Percentiles rank a stretch among this genome's conserved stretches.
Evolutionary conservation across 1,140 invertebrate species (phyloP).

Genomic region (Drosophila hydei): DNA sequence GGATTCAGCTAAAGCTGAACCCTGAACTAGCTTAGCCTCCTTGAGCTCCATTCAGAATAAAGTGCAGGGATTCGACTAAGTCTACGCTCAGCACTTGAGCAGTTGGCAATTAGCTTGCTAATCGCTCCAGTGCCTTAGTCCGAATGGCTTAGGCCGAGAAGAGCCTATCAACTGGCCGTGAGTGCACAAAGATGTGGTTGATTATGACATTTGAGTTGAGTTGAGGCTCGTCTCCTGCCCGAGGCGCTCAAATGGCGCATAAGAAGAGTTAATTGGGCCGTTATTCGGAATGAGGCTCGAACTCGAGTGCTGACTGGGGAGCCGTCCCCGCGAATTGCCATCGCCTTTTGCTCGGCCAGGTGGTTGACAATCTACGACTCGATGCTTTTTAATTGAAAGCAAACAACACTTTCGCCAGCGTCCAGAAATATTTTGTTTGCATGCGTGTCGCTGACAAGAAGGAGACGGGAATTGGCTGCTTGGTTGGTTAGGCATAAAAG

Average conservation of each 20-base stretch:
- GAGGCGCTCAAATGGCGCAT: constrained; percentile 11
- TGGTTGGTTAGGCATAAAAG: constrained; percentile 56
- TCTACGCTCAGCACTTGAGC: background rate
- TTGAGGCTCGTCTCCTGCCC: constrained; percentile 7
- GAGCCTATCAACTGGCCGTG: background rate
- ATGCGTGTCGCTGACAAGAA: constrained; percentile 70
- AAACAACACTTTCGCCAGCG: constrained; percentile 66
- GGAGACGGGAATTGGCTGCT: background rate
- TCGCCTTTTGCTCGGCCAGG: constrained; percentile 9
- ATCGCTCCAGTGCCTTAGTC: background rate
- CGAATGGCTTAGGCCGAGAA: background rate
- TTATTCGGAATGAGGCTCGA: constrained; percentile 45
- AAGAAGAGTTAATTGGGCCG: constrained; percentile 58
- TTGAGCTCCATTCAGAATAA: no score
- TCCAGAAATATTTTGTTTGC: constrained; percentile 60
- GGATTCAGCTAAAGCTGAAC: no score
- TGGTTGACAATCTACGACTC: background rate
- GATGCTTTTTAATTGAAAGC: constrained; percentile 78
- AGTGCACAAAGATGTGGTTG: constrained; percentile 2
- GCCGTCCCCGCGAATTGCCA: constrained; percentile 31
- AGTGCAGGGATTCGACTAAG: no score
- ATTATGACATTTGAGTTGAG: constrained; percentile 7
- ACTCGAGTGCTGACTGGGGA: constrained; percentile 55
- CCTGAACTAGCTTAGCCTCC: no score
- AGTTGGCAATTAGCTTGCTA: background rate